These are phyloP conservation scores for Oscarella lobularis DNA, from an alignment of 37 sponge, comb jelly and placozoan genomes.

Conservation along the genomic window DNA sequence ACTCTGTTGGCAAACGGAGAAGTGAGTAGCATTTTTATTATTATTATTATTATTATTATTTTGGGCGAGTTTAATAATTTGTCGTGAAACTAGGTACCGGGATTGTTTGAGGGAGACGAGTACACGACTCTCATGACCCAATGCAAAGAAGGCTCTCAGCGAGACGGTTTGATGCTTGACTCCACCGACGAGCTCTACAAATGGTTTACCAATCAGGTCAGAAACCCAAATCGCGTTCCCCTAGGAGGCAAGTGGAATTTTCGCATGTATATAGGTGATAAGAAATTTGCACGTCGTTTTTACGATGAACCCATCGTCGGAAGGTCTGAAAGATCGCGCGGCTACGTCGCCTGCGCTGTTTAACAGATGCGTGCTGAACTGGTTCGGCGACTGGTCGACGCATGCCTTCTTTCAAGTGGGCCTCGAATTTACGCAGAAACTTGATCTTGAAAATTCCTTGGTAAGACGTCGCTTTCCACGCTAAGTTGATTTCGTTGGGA, in stretches of 20 bases:
- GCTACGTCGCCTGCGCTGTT: conserved; percentile 96
- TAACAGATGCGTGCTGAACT: conserved; percentile 97
- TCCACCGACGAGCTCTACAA: conserved; percentile 90
- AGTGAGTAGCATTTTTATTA: conserved; percentile 13
- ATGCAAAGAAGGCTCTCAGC: conserved; percentile 93
- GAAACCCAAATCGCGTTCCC: not conserved
- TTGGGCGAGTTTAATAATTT: not conserved
- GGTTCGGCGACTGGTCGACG: conserved; percentile 98
- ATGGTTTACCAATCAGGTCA: conserved; percentile 89
- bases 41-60: too few species aligned
- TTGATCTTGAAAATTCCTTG: conserved; percentile 61
- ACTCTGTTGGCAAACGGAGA: conserved; percentile 97
- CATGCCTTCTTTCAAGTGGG: conserved; percentile 93
- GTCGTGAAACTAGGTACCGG: conserved; percentile 67
- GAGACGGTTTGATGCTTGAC: conserved; percentile 90
- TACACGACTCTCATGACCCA: conserved; percentile 90
- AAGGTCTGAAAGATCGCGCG: conserved; percentile 92
- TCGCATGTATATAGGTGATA: conserved; percentile 37
- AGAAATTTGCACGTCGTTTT: conserved; percentile 93
- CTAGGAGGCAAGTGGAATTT: not conserved
- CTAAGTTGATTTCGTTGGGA: not conserved
- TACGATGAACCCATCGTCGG: conserved; percentile 96
- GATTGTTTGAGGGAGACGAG: conserved; percentile 95
- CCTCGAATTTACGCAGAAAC: conserved; percentile 78
- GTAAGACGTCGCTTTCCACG: conserved; percentile 30